Percentiles rank a stretch among this genome's conserved stretches.
phyloP scores from a whole-genome alignment of 1,140 invertebrate genomes.

The Leptinotarsa defecta region DNA sequence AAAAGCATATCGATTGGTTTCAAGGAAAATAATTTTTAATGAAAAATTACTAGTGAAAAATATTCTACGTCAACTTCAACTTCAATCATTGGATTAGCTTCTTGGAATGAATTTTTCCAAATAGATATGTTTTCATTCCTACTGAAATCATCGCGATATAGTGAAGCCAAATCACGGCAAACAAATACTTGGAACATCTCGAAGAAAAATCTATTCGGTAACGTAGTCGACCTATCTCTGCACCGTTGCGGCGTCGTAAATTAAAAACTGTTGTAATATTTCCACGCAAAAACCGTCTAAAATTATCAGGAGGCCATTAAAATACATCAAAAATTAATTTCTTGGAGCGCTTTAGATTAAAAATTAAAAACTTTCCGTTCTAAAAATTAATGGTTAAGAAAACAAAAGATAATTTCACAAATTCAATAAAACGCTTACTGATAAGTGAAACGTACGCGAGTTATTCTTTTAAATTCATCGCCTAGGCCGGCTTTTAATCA shows the following conservation, averaged over 20 bases:
- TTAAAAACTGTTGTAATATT: slow-evolving; percentile 30
- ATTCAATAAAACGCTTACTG: slow-evolving; percentile 50
- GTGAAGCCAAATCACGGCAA: not conserved
- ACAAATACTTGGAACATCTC: not conserved
- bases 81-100: too few relatives aligned
- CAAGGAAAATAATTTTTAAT: too few relatives aligned
- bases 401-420: slow-evolving; percentile 53
- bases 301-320: slow-evolving; percentile 48
- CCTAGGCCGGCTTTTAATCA: slow-evolving; percentile 46
- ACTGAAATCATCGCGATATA: too few relatives aligned
- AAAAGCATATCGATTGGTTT: too few relatives aligned
- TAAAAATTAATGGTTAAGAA: slow-evolving; percentile 54
- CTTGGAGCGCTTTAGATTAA: slow-evolving; percentile 50
- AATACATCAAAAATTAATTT: slow-evolving; percentile 54
- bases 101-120: too few relatives aligned
- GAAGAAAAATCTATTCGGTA: not conserved
- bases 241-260: slow-evolving; percentile 21
- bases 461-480: slow-evolving; percentile 34
- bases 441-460: slow-evolving; percentile 40
- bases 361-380: slow-evolving; percentile 53
- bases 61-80: too few relatives aligned
- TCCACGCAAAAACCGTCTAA: slow-evolving; percentile 35
- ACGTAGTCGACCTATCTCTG: not conserved
- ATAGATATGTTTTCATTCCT: too few relatives aligned
- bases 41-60: too few relatives aligned